phyloP scores from a whole-genome alignment of 2,888 invertebrate genomes.

The Lypha dubia region DNA sequence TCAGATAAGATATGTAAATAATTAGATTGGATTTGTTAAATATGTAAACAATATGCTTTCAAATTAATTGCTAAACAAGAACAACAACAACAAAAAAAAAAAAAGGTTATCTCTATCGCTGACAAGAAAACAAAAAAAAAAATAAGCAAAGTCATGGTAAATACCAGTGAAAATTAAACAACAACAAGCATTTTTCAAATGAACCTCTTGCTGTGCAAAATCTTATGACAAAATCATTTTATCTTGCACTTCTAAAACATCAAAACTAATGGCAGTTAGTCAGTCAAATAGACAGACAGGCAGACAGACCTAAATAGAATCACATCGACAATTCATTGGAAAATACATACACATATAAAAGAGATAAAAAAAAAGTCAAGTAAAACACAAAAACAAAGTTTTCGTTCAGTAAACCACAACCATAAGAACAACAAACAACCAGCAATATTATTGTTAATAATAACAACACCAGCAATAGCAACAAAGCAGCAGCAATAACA shows the following conservation, averaged over 20 bases:
- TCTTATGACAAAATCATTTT: background rate
- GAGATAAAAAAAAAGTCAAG: conserved; percentile 22
- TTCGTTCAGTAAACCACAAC: conserved; percentile 27
- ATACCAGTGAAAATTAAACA: background rate
- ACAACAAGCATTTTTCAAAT: background rate
- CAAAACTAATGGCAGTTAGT: background rate
- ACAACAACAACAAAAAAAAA: background rate
- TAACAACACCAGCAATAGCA: conserved; percentile 22
- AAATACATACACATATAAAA: too few relatives aligned
- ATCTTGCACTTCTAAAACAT: background rate
- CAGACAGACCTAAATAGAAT: background rate
- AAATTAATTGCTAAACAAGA: background rate
- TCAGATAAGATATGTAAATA: conserved; percentile 26
- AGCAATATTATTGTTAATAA: conserved; percentile 28
- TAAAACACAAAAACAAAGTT: conserved; percentile 24
- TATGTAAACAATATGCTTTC: background rate
- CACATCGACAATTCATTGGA: conserved; percentile 2
- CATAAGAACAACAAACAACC: conserved; percentile 37
- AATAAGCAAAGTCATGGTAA: background rate
- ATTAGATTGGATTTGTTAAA: background rate
- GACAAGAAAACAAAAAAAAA: background rate
- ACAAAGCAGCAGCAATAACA: conserved; percentile 27
- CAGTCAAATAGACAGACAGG: background rate
- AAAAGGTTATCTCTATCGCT: background rate
- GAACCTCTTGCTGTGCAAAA: background rate